Evolutionary conservation across 2,888 invertebrate genomes (phyloP).

Genomic region (Drosophila pseudotakahashii): DNA sequence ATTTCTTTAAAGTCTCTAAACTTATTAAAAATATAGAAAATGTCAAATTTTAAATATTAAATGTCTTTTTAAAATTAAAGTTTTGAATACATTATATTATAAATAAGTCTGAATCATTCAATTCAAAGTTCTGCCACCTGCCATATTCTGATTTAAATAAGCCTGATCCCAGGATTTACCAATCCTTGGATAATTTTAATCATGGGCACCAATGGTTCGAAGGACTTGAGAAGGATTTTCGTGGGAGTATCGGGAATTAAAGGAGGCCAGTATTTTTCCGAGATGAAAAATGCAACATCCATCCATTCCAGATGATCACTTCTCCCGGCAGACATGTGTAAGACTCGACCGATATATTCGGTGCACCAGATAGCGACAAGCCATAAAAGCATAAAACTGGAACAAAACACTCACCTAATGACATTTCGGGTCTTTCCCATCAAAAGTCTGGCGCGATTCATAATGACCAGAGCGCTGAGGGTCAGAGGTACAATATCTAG

Average conservation of each 20-base stretch:
- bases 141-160: not conserved
- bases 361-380: conserved; percentile 37
- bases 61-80: too few species aligned
- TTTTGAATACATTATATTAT: too few species aligned
- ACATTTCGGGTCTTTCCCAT: conserved; percentile 75
- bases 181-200: not conserved
- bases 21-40: too few species aligned
- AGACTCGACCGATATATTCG: not conserved
- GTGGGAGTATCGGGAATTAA: not conserved
- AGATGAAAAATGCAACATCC: not conserved
- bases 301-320: not conserved
- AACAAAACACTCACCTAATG: conserved; percentile 69
- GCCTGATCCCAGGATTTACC: not conserved
- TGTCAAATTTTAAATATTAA: too few species aligned
- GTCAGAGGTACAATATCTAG: conserved; percentile 2
- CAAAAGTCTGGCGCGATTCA: conserved; percentile 75
- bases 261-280: not conserved
- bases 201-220: not conserved
- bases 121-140: too few species aligned
- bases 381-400: conserved; percentile 63
- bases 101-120: too few species aligned
- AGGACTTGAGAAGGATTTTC: not conserved
- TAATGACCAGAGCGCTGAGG: conserved; percentile 52
- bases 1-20: not conserved
- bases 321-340: not conserved